These are phyloP conservation scores for Liodrosophila aerea DNA, from an alignment of 2,888 invertebrate genomes.

Conservation along the genomic window DNA sequence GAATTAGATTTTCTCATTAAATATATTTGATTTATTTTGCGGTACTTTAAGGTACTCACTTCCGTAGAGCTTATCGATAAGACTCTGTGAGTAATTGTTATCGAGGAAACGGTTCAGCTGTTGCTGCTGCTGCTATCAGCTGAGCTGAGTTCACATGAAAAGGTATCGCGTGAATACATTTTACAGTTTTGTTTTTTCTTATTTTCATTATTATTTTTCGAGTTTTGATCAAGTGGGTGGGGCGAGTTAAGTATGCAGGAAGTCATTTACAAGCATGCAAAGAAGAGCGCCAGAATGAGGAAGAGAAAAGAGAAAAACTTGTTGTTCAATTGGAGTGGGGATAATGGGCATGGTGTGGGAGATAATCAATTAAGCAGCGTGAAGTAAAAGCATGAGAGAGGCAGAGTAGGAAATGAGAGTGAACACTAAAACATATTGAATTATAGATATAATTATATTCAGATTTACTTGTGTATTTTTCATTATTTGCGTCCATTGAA, in stretches of 20 bases:
- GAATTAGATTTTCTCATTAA: constrained; percentile 23
- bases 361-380: constrained; percentile 47
- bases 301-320: constrained; percentile 21
- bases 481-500: no score
- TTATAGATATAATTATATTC: no score
- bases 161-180: constrained; percentile 61
- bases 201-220: no score
- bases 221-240: constrained; percentile 59
- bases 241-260: constrained; percentile 54
- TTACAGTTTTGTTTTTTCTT: constrained; percentile 31
- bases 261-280: constrained; percentile 50
- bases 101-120: constrained; percentile 46
- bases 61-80: constrained; percentile 28
- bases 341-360: constrained; percentile 30
- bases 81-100: constrained; percentile 52
- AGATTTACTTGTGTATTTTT: no score
- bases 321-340: constrained; percentile 15
- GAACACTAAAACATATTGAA: background rate
- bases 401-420: constrained; percentile 20
- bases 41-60: background rate
- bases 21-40: background rate
- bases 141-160: constrained; percentile 17
- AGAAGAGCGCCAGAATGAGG: constrained; percentile 44
- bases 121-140: constrained; percentile 34
- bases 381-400: constrained; percentile 34